phyloP scores from a whole-genome alignment of 2,888 invertebrate genomes.

The Steromphala cineraria region DNA sequence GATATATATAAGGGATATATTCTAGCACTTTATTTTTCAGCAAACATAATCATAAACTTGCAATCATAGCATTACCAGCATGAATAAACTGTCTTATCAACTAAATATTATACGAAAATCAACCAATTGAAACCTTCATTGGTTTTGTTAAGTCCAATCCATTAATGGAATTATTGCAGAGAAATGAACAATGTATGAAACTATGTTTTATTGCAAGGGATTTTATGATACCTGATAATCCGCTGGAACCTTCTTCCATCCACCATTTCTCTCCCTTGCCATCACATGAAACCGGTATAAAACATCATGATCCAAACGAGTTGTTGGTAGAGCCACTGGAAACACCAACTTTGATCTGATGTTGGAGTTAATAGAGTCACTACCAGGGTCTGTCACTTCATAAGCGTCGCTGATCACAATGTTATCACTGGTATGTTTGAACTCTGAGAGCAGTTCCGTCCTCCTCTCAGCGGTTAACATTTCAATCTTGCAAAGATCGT shows the following conservation, averaged over 20 bases:
- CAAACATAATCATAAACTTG: too few species aligned
- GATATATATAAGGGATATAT: too few species aligned
- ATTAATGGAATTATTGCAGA: too few species aligned
- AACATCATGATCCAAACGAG: background rate
- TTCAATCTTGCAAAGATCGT: background rate
- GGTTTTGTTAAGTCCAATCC: too few species aligned
- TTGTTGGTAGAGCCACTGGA: background rate
- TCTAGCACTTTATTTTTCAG: too few species aligned
- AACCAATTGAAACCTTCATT: too few species aligned
- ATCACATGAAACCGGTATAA: background rate
- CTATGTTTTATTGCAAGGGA: too few species aligned
- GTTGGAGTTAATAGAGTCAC: background rate
- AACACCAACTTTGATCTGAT: background rate
- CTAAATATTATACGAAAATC: too few species aligned
- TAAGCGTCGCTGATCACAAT: background rate
- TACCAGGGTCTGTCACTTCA: background rate
- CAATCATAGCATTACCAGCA: too few species aligned
- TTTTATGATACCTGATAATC: too few species aligned
- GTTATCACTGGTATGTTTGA: background rate
- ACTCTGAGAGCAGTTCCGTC: background rate
- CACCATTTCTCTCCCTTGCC: background rate
- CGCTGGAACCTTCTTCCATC: background rate
- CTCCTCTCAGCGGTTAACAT: background rate
- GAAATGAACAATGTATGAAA: too few species aligned
- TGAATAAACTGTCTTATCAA: too few species aligned